These are phyloP conservation scores for Noctilio leporinus DNA, from an alignment of 2,113 vertebrate species.

Conservation along the genomic window DNA sequence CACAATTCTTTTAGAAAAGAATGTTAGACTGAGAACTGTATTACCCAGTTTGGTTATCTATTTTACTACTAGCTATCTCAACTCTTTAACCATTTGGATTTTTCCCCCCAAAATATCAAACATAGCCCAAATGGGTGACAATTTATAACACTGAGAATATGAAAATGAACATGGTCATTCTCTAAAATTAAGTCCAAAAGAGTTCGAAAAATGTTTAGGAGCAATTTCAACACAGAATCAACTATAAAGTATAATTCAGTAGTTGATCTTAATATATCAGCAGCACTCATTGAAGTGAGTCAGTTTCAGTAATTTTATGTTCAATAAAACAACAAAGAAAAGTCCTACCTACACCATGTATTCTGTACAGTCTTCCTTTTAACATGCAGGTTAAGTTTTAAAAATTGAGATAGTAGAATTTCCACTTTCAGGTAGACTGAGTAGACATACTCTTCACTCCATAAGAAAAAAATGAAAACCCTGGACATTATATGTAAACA, in stretches of 20 bases:
- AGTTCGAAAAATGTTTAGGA: not conserved
- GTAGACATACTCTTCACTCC: not conserved
- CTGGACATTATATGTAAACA: not conserved
- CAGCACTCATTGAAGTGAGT: not conserved
- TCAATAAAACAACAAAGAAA: not conserved
- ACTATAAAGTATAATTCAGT: not conserved
- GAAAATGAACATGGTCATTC: not conserved
- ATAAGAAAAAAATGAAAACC: not conserved
- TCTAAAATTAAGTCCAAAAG: not conserved
- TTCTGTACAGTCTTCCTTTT: not conserved
- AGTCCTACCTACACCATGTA: not conserved
- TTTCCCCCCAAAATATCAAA: conserved; percentile 27
- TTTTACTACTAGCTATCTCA: not conserved
- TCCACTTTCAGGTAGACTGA: not conserved
- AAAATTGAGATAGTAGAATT: not conserved
- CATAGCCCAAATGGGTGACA: not conserved
- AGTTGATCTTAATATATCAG: not conserved
- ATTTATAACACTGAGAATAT: not conserved
- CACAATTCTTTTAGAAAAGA: not conserved
- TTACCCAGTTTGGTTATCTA: not conserved
- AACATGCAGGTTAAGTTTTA: not conserved
- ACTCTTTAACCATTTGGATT: not conserved
- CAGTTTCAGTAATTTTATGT: not conserved
- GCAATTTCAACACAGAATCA: not conserved
- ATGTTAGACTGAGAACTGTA: not conserved